Percentiles rank a stretch among this genome's conserved stretches.
These are phyloP conservation scores for Crotalus horridus DNA, from an alignment of 2,113 vertebrate genomes.

Conservation along the genomic window DNA sequence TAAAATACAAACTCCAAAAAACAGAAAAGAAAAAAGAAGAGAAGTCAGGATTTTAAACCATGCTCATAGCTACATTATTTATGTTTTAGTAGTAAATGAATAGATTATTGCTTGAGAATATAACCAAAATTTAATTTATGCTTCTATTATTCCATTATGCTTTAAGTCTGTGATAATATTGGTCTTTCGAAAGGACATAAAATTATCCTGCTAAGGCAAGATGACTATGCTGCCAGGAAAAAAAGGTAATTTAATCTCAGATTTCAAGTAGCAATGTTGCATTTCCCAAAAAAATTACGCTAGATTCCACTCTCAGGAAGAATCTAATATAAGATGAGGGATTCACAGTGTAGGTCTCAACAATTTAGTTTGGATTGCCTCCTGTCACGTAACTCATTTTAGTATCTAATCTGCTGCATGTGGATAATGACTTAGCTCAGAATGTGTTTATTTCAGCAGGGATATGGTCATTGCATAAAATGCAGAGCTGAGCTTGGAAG, in stretches of 20 bases:
- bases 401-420: background rate
- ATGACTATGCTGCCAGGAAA: background rate
- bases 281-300: background rate
- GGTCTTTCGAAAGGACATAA: background rate
- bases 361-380: background rate
- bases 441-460: background rate
- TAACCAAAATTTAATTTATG: background rate
- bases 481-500: background rate
- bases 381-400: background rate
- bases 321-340: background rate
- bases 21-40: background rate
- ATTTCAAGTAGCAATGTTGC: background rate
- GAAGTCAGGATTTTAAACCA: background rate
- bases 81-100: background rate
- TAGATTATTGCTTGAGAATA: background rate
- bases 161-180: background rate
- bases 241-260: background rate
- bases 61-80: background rate
- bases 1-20: too few relatives aligned
- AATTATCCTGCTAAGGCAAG: background rate
- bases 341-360: background rate
- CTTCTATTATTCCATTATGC: background rate
- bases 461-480: background rate
- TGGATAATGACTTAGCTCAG: background rate
- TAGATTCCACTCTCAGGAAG: background rate